A percentile compares a stretch with the other conserved stretches of the same genome.
phyloP scores from a whole-genome alignment of 1,140 invertebrate genomes.

The Stegodyphus mimosarum region DNA sequence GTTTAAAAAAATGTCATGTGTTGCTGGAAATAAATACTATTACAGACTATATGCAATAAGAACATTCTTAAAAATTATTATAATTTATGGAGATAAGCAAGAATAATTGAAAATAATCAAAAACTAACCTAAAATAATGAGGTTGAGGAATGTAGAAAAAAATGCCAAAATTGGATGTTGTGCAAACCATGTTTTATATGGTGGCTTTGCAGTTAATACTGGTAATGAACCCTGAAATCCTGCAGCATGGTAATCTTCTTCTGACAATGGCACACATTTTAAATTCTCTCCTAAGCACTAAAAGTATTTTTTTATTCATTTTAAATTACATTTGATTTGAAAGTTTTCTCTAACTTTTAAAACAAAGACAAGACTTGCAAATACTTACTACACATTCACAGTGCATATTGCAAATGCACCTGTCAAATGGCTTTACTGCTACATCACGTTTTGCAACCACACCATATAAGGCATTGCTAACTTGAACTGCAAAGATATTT shows the following conservation, averaged over 20 bases:
- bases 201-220: conserved; percentile 22
- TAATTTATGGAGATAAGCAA: too few species aligned
- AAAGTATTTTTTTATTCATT: neutral
- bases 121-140: conserved; percentile 25
- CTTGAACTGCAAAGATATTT: conserved; percentile 33
- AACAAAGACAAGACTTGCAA: neutral
- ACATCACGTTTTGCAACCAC: conserved; percentile 31
- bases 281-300: conserved; percentile 43
- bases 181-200: conserved; percentile 4
- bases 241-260: conserved; percentile 38
- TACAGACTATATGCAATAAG: too few species aligned
- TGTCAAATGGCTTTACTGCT: conserved; percentile 10
- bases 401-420: conserved; percentile 54
- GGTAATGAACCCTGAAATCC: conserved; percentile 47
- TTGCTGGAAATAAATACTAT: too few species aligned
- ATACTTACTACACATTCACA: conserved; percentile 47
- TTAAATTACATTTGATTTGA: too few species aligned
- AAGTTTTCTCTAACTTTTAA: too few species aligned
- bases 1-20: too few species aligned
- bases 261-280: conserved; percentile 9
- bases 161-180: conserved; percentile 3
- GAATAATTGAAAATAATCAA: too few species aligned
- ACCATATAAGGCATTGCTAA: conserved; percentile 10
- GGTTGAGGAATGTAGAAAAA: neutral
- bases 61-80: too few species aligned